Evolutionary conservation across 2,888 invertebrate species (phyloP).

Genomic region (Neoscelio sp.): DNA sequence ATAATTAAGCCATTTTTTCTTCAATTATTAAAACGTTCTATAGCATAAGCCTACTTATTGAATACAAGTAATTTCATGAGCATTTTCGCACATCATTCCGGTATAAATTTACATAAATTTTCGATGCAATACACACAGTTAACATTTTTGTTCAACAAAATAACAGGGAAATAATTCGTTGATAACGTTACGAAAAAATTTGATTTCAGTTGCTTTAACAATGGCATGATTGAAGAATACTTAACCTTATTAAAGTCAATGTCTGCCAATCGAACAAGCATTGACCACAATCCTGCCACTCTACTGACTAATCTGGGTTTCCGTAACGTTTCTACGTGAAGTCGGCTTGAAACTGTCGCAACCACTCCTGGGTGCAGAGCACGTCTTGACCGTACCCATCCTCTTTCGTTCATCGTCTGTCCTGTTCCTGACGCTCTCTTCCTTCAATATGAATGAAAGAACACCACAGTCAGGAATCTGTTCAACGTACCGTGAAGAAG

Average conservation of each 20-base stretch:
- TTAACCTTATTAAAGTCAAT: conserved; percentile 66
- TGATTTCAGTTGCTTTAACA: conserved; percentile 51
- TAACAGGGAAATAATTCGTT: conserved; percentile 13
- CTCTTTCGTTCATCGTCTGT: conserved; percentile 63
- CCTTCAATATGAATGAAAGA: conserved; percentile 61
- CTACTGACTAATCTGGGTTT: conserved; percentile 77
- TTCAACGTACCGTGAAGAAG: conserved; percentile 79
- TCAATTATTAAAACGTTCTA: conserved; percentile 16
- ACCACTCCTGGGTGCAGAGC: conserved; percentile 79
- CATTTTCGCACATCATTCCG: too few relatives aligned
- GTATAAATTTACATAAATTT: too few relatives aligned
- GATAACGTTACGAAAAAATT: conserved; percentile 28
- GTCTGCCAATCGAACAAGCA: conserved; percentile 67
- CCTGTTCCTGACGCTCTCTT: conserved; percentile 62
- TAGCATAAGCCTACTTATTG: conserved; percentile 2
- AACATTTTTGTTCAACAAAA: too few relatives aligned
- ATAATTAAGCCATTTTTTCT: conserved; percentile 50
- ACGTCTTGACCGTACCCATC: conserved; percentile 81
- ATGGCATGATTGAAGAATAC: conserved; percentile 55
- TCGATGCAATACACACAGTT: too few relatives aligned
- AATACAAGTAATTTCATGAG: conserved; percentile 16
- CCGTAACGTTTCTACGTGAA: conserved; percentile 72
- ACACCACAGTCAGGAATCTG: conserved; percentile 71
- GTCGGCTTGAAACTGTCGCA: conserved; percentile 79
- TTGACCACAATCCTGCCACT: conserved; percentile 68